These are phyloP conservation scores for Ispidina lecontei DNA, from an alignment of 2,797 vertebrate genomes.

Conservation along the genomic window DNA sequence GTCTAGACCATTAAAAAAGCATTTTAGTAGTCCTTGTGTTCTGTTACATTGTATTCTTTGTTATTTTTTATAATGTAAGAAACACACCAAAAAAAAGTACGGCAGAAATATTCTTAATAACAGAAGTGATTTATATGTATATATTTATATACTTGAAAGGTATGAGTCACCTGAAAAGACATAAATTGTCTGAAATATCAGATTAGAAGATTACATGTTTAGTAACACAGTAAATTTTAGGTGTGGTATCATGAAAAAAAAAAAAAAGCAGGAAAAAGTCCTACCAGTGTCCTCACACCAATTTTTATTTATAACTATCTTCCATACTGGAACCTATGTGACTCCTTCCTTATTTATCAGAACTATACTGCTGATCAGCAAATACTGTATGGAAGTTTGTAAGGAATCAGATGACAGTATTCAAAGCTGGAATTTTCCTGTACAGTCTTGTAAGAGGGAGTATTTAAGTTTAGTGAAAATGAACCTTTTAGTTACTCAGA, in stretches of 20 bases:
- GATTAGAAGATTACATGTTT: not conserved
- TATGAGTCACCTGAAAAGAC: not conserved
- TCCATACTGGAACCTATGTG: not conserved
- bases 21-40: constrained; percentile 41
- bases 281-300: not conserved
- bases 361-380: not conserved
- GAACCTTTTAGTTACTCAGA: not conserved
- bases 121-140: constrained; percentile 14
- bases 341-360: not conserved
- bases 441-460: not conserved
- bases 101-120: constrained; percentile 22
- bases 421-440: not conserved
- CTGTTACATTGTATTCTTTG: constrained; percentile 32
- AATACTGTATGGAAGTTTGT: not conserved
- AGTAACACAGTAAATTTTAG: not conserved
- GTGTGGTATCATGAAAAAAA: not conserved
- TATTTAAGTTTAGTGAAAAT: not conserved
- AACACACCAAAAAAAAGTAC: constrained; percentile 51
- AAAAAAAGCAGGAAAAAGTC: not conserved
- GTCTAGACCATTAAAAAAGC: constrained; percentile 30
- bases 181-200: not conserved
- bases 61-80: constrained; percentile 6
- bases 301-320: not conserved
- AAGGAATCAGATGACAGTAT: not conserved
- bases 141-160: constrained; percentile 15